Conservation (phyloP, 1,140 invertebrate species). For the Mya arenaria region DNA sequence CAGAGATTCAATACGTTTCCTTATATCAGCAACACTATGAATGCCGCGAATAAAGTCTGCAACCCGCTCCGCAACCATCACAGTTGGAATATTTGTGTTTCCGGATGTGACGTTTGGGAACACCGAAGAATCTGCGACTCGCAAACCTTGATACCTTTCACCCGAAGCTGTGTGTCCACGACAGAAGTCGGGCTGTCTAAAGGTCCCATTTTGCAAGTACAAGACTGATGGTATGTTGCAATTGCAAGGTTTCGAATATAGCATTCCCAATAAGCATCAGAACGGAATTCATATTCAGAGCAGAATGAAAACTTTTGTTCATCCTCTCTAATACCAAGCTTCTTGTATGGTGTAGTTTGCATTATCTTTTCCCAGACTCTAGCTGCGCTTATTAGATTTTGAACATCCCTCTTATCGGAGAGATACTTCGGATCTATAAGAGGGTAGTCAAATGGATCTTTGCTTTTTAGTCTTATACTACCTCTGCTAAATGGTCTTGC, state of each 20-base stretch:
- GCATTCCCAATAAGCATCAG: conserved; percentile 37
- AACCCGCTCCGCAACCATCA: conserved; percentile 94
- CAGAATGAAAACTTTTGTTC: conserved; percentile 38
- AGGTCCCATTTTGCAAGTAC: conserved; percentile 89
- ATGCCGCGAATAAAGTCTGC: conserved; percentile 86
- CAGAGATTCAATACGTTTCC: too few species aligned
- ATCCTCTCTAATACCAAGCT: conserved; percentile 20
- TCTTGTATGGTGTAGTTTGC: conserved; percentile 29
- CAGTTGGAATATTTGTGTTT: conserved; percentile 90
- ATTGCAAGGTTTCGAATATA: conserved; percentile 9
- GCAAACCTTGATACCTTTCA: conserved; percentile 53
- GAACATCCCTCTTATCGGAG: conserved; percentile 58
- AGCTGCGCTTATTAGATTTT: conserved; percentile 24
- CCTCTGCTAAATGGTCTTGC: conserved; percentile 71
- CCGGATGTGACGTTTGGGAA: conserved; percentile 80
- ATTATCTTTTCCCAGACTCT: conserved; percentile 21
- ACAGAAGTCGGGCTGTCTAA: conserved; percentile 2
- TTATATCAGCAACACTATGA: too few species aligned
- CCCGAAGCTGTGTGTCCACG: conserved; percentile 31
- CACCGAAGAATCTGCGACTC: conserved; percentile 69
- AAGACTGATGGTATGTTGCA: conserved; percentile 86
- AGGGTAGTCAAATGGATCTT: conserved; percentile 91
- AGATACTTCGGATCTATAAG: conserved; percentile 88
- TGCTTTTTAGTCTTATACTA: conserved; percentile 74
- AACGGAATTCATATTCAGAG: conserved; percentile 13